Conservation (phyloP, 2,888 invertebrate genomes). For the Rhopalosiphum nymphaeae region DNA sequence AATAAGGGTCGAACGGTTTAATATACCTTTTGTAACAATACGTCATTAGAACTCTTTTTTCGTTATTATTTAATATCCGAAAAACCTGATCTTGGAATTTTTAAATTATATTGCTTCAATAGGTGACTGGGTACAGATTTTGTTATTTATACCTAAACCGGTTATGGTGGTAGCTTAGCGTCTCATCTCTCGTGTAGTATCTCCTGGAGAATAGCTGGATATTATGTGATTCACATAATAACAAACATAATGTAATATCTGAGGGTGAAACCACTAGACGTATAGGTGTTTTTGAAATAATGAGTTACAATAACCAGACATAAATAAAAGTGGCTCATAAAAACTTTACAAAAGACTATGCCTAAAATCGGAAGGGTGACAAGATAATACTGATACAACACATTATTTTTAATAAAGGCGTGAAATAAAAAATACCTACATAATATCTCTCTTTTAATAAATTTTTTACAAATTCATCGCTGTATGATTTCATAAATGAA, state of each 20-base stretch:
- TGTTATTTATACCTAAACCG: constrained; percentile 52
- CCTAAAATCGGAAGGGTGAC: constrained; percentile 14
- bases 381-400: background rate
- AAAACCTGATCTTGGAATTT: constrained; percentile 64
- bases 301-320: constrained; percentile 11
- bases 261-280: constrained; percentile 60
- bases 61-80: constrained; percentile 19
- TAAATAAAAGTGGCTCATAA: background rate
- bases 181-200: background rate
- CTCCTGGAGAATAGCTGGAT: background rate
- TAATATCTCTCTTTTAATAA: background rate
- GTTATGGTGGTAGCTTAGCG: constrained; percentile 37
- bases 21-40: constrained; percentile 20
- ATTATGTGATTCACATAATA: constrained; percentile 33
- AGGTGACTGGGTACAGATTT: constrained; percentile 49
- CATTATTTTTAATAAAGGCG: background rate
- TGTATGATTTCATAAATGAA: background rate
- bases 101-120: constrained; percentile 54
- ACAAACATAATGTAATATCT: constrained; percentile 37
- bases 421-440: background rate
- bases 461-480: background rate
- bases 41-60: constrained; percentile 49
- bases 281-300: constrained; percentile 36
- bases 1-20: constrained; percentile 46
- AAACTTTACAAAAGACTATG: background rate